Evolutionary conservation across 2,888 invertebrate species (phyloP).

Genomic region (Lasioglossum villosulum): DNA sequence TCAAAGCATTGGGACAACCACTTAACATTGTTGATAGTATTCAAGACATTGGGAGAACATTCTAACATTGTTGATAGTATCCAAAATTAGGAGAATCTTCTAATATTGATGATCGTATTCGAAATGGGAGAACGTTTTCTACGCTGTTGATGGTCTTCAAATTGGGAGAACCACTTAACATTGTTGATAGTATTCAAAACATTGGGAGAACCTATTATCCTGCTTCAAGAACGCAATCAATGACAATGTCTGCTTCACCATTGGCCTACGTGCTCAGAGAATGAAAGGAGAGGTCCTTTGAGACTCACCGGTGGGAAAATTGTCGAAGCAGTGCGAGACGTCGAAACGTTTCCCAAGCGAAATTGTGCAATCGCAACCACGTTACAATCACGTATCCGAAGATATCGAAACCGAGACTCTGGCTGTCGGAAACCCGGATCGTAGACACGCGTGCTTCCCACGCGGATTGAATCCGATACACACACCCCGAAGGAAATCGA

Average conservation of each 20-base stretch:
- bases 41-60: no score
- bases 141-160: no score
- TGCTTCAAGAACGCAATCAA: no score
- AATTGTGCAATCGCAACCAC: constrained; percentile 36
- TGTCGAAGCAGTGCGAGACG: neutral
- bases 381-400: neutral
- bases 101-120: no score
- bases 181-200: no score
- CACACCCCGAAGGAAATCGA: constrained; percentile 55
- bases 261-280: neutral
- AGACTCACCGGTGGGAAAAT: neutral
- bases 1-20: no score
- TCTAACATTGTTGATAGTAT: no score
- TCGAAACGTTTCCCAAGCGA: neutral
- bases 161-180: no score
- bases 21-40: no score
- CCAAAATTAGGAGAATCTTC: no score
- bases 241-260: neutral
- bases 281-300: neutral
- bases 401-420: constrained; percentile 62
- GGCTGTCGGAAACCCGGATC: constrained; percentile 37
- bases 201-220: neutral
- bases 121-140: no score
- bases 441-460: constrained; percentile 39
- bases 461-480: constrained; percentile 42